These are phyloP conservation scores for Philopedon plagiatum DNA, from an alignment of 2,888 invertebrate genomes.

Conservation along the genomic window DNA sequence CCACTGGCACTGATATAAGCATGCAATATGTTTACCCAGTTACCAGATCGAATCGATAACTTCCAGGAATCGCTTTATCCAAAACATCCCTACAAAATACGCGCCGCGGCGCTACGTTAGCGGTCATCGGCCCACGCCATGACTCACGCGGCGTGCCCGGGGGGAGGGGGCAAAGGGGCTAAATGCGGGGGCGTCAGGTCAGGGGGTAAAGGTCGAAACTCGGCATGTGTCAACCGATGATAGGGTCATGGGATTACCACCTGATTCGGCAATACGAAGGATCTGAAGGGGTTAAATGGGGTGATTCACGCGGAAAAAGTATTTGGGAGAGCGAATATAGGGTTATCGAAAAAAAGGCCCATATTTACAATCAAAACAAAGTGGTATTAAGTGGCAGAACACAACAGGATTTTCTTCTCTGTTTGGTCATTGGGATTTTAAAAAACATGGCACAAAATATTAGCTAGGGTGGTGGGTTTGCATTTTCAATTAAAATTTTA, in stretches of 20 bases:
- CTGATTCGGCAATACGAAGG: slow-evolving; percentile 26
- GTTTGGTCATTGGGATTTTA: no score
- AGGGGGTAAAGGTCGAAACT: slow-evolving; percentile 42
- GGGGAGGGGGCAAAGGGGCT: slow-evolving; percentile 1
- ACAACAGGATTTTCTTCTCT: neutral
- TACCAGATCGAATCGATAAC: neutral
- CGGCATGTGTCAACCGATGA: slow-evolving; percentile 28
- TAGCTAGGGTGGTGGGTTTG: no score
- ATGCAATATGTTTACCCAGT: no score
- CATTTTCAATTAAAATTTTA: no score
- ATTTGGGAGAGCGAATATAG: neutral
- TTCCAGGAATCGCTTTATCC: neutral
- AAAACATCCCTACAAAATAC: slow-evolving; percentile 21
- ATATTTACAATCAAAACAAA: neutral
- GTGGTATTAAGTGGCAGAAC: neutral
- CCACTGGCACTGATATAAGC: no score
- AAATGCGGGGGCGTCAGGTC: slow-evolving; percentile 29
- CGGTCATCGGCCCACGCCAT: slow-evolving; percentile 41
- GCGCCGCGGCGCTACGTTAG: slow-evolving; percentile 32
- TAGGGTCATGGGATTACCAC: slow-evolving; percentile 36
- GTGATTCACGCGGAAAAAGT: slow-evolving; percentile 21
- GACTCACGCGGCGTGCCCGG: slow-evolving; percentile 16
- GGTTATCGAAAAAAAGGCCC: neutral
- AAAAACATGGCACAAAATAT: no score
- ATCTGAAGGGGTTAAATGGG: slow-evolving; percentile 6